phyloP scores from a whole-genome alignment of 2,888 invertebrate genomes.

The Aphelenchoides bicaudatus region DNA sequence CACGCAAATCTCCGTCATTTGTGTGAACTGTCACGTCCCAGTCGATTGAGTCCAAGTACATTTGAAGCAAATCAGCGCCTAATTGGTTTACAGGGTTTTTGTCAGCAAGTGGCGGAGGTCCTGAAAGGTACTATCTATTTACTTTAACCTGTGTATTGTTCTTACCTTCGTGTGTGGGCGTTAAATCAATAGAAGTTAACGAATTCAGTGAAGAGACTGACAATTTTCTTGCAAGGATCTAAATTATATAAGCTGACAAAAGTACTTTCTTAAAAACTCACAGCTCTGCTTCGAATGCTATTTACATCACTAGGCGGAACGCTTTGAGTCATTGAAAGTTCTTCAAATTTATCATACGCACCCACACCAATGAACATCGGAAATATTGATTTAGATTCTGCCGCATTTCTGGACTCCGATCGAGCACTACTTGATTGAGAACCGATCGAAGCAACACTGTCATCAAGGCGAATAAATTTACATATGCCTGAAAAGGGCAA shows the following conservation, averaged over 20 bases:
- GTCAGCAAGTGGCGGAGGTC: slow-evolving; percentile 32
- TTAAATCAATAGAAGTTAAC: slow-evolving; percentile 53
- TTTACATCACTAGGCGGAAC: slow-evolving; percentile 16
- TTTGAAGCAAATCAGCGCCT: slow-evolving; percentile 80
- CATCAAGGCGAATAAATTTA: slow-evolving; percentile 48
- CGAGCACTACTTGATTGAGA: slow-evolving; percentile 19
- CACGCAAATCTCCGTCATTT: slow-evolving; percentile 77
- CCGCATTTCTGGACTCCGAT: slow-evolving; percentile 14
- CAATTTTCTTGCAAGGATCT: slow-evolving; percentile 45
- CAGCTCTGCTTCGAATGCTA: slow-evolving; percentile 39
- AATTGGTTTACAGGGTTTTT: slow-evolving; percentile 67
- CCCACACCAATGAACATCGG: slow-evolving; percentile 54
- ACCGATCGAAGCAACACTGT: slow-evolving; percentile 13
- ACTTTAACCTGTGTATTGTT: not conserved
- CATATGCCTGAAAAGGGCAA: slow-evolving; percentile 18
- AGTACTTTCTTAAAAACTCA: too few species aligned
- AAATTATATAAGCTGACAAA: too few species aligned
- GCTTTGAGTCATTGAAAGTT: slow-evolving; percentile 25
- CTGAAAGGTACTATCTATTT: slow-evolving; percentile 21
- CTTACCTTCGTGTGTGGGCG: slow-evolving; percentile 26
- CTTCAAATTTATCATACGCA: slow-evolving; percentile 26
- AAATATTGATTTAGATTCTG: slow-evolving; percentile 42
- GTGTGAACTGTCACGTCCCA: slow-evolving; percentile 78
- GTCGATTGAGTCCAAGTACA: slow-evolving; percentile 85
- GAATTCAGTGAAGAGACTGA: slow-evolving; percentile 55